Conservation (phyloP, 2,113 vertebrate genomes). For the Ctenomys sociabilis region DNA sequence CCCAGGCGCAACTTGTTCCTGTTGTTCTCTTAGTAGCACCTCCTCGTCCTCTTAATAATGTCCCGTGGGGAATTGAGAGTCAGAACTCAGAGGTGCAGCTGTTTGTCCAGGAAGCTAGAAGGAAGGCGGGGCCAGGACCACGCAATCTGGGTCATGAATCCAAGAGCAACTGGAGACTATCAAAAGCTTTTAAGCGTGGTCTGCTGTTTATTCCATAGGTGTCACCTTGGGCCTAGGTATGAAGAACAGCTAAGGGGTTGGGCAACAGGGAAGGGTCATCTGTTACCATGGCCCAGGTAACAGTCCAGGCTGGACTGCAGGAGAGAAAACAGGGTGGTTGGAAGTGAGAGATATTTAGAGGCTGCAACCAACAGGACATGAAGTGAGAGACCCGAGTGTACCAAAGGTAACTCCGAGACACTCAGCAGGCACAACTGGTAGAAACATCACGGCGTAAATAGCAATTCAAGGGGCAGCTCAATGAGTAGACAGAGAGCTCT, state of each 20-base stretch:
- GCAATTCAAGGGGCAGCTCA: background rate
- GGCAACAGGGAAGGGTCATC: background rate
- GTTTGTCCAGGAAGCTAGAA: background rate
- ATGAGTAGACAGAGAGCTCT: background rate
- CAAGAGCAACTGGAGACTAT: background rate
- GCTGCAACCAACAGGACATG: background rate
- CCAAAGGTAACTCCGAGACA: background rate
- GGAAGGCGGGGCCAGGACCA: rapidly evolving
- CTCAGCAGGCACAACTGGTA: too few species aligned
- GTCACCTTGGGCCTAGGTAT: background rate
- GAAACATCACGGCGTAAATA: too few species aligned
- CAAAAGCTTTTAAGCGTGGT: background rate
- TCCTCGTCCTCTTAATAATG: background rate
- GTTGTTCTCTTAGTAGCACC: background rate
- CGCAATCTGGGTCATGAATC: background rate
- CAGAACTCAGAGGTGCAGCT: background rate
- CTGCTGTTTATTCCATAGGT: background rate
- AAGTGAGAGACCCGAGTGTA: background rate
- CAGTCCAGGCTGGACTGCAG: too few species aligned
- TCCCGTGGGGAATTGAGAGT: background rate
- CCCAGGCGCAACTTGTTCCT: background rate
- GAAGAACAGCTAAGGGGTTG: background rate
- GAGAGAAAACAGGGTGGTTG: background rate
- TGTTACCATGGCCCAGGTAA: background rate
- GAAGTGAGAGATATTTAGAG: background rate